These are phyloP conservation scores for Bucorvus abyssinicus DNA, from an alignment of 2,797 vertebrate species.

Conservation along the genomic window DNA sequence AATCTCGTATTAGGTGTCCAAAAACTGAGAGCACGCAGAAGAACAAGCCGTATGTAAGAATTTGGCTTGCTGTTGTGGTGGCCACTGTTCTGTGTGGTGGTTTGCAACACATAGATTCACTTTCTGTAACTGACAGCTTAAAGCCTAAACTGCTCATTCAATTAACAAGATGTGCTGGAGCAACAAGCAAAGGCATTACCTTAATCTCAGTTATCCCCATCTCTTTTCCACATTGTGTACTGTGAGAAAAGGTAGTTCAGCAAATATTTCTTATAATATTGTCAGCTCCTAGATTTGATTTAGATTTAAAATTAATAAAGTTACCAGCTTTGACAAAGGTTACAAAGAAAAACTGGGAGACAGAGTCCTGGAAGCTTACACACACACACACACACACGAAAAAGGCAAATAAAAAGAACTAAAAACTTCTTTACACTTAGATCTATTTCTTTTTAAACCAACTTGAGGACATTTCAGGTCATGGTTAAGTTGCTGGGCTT, in stretches of 20 bases:
- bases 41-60: not conserved
- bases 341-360: not conserved
- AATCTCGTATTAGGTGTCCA: fast-evolving
- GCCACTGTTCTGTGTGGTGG: not conserved
- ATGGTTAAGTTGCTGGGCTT: not conserved
- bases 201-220: not conserved
- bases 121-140: not conserved
- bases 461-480: not conserved
- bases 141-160: not conserved
- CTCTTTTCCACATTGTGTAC: not conserved
- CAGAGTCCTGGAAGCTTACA: not conserved
- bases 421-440: not conserved
- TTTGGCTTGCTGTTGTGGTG: not conserved
- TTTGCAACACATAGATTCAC: not conserved
- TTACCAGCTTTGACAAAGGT: not conserved
- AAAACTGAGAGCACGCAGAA: not conserved
- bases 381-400: not conserved
- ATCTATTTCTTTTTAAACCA: not conserved
- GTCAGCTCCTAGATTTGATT: not conserved
- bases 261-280: not conserved
- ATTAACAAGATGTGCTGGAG: not conserved
- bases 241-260: not conserved
- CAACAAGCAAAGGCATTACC: not conserved
- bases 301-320: not conserved
- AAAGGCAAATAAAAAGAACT: not conserved